Evolutionary conservation across 2,113 vertebrate genomes (phyloP), one percentile per base, ranked within the genome.

Genomic region (Mormoops blainvillei): DNA sequence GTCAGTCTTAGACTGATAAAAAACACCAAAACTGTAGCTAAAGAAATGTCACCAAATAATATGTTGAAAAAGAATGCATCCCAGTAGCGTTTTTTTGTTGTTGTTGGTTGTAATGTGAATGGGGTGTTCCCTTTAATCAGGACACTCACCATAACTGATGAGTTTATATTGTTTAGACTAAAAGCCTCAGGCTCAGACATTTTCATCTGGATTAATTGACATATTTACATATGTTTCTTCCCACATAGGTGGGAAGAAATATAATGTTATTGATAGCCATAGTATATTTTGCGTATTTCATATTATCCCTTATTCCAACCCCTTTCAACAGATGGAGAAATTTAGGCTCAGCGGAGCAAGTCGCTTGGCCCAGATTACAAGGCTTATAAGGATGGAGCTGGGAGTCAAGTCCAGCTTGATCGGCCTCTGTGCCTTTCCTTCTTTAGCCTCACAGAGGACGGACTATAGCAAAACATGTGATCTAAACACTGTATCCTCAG

Each of bases 1-100:
- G 97, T 86, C 61, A 95, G 41, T 91, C 83, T 90, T 58, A 87
- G 63, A 80, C 33, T 70, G 89, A 96, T 93, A 95, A 92, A 96
- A 96, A 89, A 84, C 81, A 95, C 56, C 19, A 93, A 65, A 92
- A 84, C 70, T 92, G 76, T 82, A 97, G 45, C 45, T 84, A 68
- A 91, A 48, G 48, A 90, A 94, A 85, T 89, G 74, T 94, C 41
- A 87, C 91, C 58, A 77, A 89, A 90, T 81, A 92, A 81, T 41
- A 36, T 45, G 58, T 80, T 95, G 43, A 89, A 80, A 61, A 38
- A 76, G 87, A 86, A 67, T 85, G 24, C 36, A 81, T 78, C 73
- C 63, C 68, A 82, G 73, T 90, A 61, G 71, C 88, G 80, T 93
- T 63, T n/a, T 41, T 94, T 93, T 95, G n/a, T 91, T n/a, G n/a